Evolutionary conservation across 2,888 invertebrate genomes (phyloP).

Genomic region (Campoletis raptor): DNA sequence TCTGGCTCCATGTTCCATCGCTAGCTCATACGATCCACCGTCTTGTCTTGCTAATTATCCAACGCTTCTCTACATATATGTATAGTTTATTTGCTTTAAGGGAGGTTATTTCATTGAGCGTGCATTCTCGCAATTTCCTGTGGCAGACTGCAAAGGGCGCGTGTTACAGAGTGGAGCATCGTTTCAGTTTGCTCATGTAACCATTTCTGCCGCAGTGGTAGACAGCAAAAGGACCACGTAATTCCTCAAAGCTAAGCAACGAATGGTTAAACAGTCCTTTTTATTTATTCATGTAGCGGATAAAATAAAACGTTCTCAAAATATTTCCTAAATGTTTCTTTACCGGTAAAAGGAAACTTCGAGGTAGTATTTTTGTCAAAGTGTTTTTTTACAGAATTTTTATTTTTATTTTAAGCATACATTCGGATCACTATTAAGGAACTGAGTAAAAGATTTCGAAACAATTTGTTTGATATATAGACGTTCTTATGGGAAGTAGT

Average conservation of each 20-base stretch:
- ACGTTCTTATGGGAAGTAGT: too few relatives aligned
- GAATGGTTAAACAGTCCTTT: constrained; percentile 11
- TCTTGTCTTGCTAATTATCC: constrained; percentile 56
- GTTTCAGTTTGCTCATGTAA: constrained; percentile 38
- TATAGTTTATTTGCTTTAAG: not conserved
- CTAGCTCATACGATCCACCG: not conserved
- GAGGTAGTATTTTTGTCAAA: too few relatives aligned
- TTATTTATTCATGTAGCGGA: constrained; percentile 16
- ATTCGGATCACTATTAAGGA: too few relatives aligned
- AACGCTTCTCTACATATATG: not conserved
- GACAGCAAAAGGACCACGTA: constrained; percentile 16
- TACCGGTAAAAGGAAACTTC: not conserved
- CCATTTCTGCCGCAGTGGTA: not conserved
- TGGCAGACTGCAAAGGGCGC: constrained; percentile 21
- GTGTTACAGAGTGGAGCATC: constrained; percentile 16
- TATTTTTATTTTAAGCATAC: too few relatives aligned
- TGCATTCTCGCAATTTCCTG: constrained; percentile 45
- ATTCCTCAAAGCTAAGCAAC: constrained; percentile 49
- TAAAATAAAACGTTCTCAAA: not conserved
- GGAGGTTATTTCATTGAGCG: constrained; percentile 30
- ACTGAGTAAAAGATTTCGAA: too few relatives aligned
- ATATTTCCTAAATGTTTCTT: not conserved
- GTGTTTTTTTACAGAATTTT: too few relatives aligned
- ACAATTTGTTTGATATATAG: too few relatives aligned
- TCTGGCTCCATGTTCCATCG: not conserved